Evolutionary conservation across 2,797 vertebrate genomes (phyloP), one percentile per base, ranked within the genome.

Genomic region (Myiotriccus ornatus): DNA sequence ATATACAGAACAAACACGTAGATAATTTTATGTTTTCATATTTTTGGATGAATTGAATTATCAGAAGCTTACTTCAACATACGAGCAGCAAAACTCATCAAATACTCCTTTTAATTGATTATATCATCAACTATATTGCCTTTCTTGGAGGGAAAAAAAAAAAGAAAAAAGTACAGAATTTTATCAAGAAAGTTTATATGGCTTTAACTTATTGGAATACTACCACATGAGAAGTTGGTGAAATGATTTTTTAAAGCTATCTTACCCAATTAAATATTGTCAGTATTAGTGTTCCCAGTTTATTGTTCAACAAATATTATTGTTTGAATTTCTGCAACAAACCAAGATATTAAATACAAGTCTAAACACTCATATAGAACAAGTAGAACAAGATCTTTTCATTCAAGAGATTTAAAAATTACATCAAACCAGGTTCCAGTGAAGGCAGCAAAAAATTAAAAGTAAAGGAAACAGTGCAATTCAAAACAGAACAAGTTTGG

Each of bases 401-500:
- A 62, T 24, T 53, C 17, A 74, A 14, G 13, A n/a, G 5, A 63
- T 69, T 28, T 35, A 84, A 77, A 68, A 65, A 23, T 21, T 1
- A 4, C 17, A 59, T 43, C 32, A 92, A 92, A 67, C 19, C 25
- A 78, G 19, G 5, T 47, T n/a, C 18, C 32, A 41, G 30, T 34
- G 23, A 60, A 87, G 34, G n/a, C 57, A 65, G 32, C 3, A 87
- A 17, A 52, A 79, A 87, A 69, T 34, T 17, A 80, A 41, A 84
- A 59, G n/a, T 34, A 34, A 79, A 57, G 37, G 34, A 71, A 75
- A 44, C 23, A 46, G 13, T 23, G 22, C 22, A 47, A 18, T 46
- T 87, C 50, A 11, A 41, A 82, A 65, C 9, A 68, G 32, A 39
- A 5, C 0, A 0, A 44, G 44, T 44, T 44, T 10, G 0, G 1